Evolutionary conservation across 2,888 invertebrate genomes (phyloP).

Genomic region (Apomyelois bistriatella): DNA sequence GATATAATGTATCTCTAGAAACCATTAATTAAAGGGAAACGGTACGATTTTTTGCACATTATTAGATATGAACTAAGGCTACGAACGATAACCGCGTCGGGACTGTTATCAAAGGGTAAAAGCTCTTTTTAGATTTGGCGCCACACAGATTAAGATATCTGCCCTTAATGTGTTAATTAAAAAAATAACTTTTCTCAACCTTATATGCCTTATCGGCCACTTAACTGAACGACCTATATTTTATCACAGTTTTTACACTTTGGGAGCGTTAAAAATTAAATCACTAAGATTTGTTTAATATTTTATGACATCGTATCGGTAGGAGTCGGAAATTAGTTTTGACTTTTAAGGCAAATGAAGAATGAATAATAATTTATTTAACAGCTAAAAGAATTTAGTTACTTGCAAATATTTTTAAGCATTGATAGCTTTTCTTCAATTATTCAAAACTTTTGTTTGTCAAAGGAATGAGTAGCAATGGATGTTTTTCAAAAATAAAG

Average conservation of each 20-base stretch:
- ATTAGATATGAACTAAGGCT: constrained; percentile 53
- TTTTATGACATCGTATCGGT: constrained; percentile 17
- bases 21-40: constrained; percentile 52
- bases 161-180: constrained; percentile 75
- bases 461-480: neutral
- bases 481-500: neutral
- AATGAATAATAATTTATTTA: neutral
- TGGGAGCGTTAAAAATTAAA: constrained; percentile 58
- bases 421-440: too few relatives aligned
- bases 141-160: constrained; percentile 75
- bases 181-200: constrained; percentile 63
- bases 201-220: constrained; percentile 64
- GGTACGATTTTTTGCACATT: constrained; percentile 67
- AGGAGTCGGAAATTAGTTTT: neutral
- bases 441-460: neutral
- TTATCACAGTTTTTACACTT: constrained; percentile 72
- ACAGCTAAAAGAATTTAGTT: too few relatives aligned
- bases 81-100: constrained; percentile 63
- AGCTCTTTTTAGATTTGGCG: constrained; percentile 73
- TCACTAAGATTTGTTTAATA: constrained; percentile 34
- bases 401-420: too few relatives aligned
- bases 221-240: constrained; percentile 57
- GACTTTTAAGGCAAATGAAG: neutral
- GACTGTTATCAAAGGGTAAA: constrained; percentile 64
- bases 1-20: constrained; percentile 41